Evolutionary conservation across 1,140 invertebrate species (phyloP), one percentile per base, ranked within the genome.

Genomic region (Drosophila nannoptera): DNA sequence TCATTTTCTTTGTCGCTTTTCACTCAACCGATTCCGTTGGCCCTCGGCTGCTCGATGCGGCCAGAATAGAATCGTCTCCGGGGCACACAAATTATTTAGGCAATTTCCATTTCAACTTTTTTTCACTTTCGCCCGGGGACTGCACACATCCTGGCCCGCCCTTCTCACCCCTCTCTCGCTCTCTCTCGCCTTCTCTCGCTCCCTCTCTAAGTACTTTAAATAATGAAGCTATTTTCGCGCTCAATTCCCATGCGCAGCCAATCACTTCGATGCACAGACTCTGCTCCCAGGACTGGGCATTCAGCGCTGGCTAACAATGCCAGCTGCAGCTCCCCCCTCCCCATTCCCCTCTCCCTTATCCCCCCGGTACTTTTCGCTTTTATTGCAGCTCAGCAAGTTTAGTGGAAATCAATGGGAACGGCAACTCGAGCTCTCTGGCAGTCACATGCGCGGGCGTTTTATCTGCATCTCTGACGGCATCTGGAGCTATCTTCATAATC

Each of bases 171-270:
- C 9, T 0, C 32, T 22, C 35, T 4, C n/a, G 4, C 32, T n/a
- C 35, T 9, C 29, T 12, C 6, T 36, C 60, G 54, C 32, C 14
- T 4, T 12, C 8, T 12, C 55, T 58, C 43, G 50, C 16, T 60
- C 22, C 3, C 22, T 22, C 22, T 78, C 71, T 68, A 78, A 71
- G 76, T 84, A 84, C 80, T 84, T 84, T 84, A 86, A 84, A 86
- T 84, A 84, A 84, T 84, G 80, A 84, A 84, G 80, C 80, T 77
- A 86, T 83, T 83, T 83, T 84, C 80, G 80, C 80, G 80, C 78
- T 76, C 76, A 83, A 83, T 84, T 84, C 80, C 80, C 80, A 84
- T 69, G 77, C 77, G 80, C 81, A 77, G 77, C 69, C 80, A 84
- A 84, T 84, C 81, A 84, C 81, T 84, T 86, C 61, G 69, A 69